Percentiles rank a stretch among this genome's conserved stretches.
phyloP scores from a whole-genome alignment of 2,888 invertebrate genomes.

The Cephalotes varians region DNA sequence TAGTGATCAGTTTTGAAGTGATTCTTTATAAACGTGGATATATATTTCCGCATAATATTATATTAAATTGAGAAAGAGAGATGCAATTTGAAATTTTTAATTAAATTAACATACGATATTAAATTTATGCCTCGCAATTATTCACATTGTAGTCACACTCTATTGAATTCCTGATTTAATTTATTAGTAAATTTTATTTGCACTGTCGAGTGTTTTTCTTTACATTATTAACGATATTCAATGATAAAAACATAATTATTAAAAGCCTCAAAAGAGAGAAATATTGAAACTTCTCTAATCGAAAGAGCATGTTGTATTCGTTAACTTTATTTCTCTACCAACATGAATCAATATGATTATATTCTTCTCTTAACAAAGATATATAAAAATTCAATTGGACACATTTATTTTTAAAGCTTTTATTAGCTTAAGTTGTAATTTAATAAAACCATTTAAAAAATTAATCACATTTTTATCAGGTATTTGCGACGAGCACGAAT shows the following conservation, averaged over 20 bases:
- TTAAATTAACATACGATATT: background rate
- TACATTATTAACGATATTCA: background rate
- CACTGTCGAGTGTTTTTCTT: background rate
- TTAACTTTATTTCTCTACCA: background rate
- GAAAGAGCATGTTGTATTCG: background rate
- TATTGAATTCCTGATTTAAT: background rate
- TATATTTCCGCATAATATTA: background rate
- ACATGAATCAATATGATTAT: background rate
- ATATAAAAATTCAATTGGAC: background rate
- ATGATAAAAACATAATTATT: background rate
- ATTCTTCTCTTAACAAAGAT: background rate
- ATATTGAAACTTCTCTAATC: background rate
- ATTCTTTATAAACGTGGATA: background rate
- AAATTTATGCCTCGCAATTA: background rate
- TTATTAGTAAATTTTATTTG: background rate
- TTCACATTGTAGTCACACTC: background rate
- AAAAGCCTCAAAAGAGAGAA: background rate
- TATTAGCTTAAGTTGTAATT: background rate
- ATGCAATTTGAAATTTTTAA: background rate
- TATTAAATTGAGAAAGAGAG: background rate
- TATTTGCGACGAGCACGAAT: slow-evolving; percentile 90
- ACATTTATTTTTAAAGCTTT: background rate
- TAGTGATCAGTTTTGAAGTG: no score
- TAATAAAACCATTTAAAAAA: background rate
- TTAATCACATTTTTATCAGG: slow-evolving; percentile 64